phyloP scores from a whole-genome alignment of 1,140 invertebrate species.

The Dreissena rostriformis region DNA sequence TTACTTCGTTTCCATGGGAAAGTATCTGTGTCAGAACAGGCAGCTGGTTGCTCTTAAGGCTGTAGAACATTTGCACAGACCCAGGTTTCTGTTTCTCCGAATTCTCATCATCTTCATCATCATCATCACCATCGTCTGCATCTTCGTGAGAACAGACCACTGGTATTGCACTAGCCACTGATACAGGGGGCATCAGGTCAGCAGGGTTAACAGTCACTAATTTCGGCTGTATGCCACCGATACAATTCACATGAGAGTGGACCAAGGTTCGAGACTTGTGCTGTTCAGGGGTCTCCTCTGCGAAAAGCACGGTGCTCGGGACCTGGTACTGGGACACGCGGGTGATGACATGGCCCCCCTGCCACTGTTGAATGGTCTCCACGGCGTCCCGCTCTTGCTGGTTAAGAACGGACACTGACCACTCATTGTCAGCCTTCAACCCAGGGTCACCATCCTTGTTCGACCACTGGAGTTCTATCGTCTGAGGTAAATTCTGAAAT shows the following conservation, averaged over 20 bases:
- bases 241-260: neutral
- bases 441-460: neutral
- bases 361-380: conserved; percentile 52
- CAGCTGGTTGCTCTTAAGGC: no score
- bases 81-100: neutral
- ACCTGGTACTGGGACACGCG: neutral
- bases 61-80: no score
- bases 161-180: conserved; percentile 23
- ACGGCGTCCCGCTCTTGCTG: conserved; percentile 47
- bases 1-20: no score
- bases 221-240: neutral
- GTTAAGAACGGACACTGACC: conserved; percentile 12
- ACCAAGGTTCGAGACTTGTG: neutral
- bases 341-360: neutral
- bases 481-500: neutral
- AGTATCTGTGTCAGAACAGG: no score
- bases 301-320: neutral
- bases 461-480: neutral
- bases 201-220: neutral
- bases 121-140: neutral
- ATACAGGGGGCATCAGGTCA: conserved; percentile 28
- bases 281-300: neutral
- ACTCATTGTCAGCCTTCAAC: neutral
- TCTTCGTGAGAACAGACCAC: conserved; percentile 14
- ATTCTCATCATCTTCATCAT: neutral